These are phyloP conservation scores for Lateolabrax maculatus DNA, from an alignment of 2,797 vertebrate species.

Conservation along the genomic window DNA sequence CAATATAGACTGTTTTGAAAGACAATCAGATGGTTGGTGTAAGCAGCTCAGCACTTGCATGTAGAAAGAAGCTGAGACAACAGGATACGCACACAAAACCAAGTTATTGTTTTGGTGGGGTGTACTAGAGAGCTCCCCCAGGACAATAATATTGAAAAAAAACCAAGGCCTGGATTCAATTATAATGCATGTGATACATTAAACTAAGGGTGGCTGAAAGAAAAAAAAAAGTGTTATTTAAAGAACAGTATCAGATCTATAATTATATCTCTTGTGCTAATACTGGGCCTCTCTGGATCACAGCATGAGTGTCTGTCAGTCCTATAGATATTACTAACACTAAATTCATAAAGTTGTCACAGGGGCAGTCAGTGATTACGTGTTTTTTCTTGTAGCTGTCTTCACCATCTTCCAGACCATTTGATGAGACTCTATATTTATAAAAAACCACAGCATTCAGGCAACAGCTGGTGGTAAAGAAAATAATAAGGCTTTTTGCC, in stretches of 20 bases:
- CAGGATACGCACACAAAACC: background rate
- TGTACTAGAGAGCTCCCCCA: background rate
- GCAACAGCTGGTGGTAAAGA: background rate
- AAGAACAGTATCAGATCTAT: background rate
- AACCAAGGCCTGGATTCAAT: background rate
- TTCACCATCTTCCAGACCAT: background rate
- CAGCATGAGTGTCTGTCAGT: background rate
- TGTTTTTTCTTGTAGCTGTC: background rate
- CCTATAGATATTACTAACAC: background rate
- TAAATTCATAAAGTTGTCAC: background rate
- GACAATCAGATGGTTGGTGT: background rate
- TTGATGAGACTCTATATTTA: background rate
- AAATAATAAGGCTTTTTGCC: conserved; percentile 11
- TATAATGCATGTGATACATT: background rate
- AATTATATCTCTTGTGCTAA: background rate
- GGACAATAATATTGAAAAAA: conserved; percentile 5
- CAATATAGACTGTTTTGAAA: background rate
- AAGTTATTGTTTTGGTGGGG: background rate
- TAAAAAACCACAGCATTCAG: conserved; percentile 17
- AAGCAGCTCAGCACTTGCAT: background rate
- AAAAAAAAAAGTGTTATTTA: no score
- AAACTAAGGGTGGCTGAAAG: background rate
- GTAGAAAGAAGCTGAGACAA: no score
- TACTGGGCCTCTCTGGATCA: background rate
- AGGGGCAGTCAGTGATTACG: background rate